Base-by-base conservation (phyloP, 1,140 invertebrate genomes). In the Listronotus bonariensis region DNA sequence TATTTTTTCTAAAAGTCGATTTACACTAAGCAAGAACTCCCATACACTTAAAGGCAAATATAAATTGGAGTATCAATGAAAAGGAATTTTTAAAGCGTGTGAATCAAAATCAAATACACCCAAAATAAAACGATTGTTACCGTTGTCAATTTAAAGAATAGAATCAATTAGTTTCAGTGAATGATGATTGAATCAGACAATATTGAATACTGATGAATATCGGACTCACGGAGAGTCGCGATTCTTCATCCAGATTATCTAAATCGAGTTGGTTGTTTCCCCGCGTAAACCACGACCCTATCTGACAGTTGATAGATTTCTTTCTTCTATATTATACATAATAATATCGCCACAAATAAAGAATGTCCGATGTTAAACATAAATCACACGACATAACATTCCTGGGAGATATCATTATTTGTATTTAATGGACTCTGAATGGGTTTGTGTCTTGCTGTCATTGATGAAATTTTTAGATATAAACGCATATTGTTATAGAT, bases 171-270 rank as follows among this genome's bases (percentile, higher is more conserved):
- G 67, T 71, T 59, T 69, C 48, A 46, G 43, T 68, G 68, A 68
- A 55, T 68, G 60, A 64, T 65, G 58, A 67, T 64, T 56, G 65
- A 65, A 70, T 64, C 62, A 67, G 51, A 68, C 60, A 49, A 53
- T 69, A 68, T 70, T 69, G 68, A 71, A 71, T 71, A 55, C 57
- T 64, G 69, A 71, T 71, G 52, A 17, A 42, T 68, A 71, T 71
- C 69, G n/a, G 66, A 20, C 60, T 66, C 56, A 46, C 55, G 46
- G 62, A 26, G 43, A 46, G 34, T 67, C 67, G 62, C 69, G 67
- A 69, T 69, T 68, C 65, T 55, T 43, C 66, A 26, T 11, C 54
- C 53, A 59, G 65, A 68, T 68, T 68, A 60, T 58, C 65, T 63
- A 69, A 63, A 68, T 68, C 65, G 66, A 63, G 45, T 54, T 40